Evolutionary conservation across 2,797 vertebrate genomes (phyloP), one percentile per base, ranked within the genome.

Genomic region (Lophura swinhoii): DNA sequence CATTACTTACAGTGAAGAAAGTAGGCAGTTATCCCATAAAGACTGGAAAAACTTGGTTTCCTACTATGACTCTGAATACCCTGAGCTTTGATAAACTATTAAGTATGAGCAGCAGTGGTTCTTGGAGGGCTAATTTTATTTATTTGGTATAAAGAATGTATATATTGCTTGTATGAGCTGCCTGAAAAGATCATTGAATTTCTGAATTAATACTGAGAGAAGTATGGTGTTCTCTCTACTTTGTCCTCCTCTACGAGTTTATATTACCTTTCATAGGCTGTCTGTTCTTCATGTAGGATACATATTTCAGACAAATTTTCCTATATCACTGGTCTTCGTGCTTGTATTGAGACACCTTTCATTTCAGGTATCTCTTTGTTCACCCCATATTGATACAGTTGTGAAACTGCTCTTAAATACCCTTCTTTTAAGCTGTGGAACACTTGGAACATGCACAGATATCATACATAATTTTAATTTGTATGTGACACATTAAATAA

Each of bases 21-120:
- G 26, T n/a, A 76, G 56, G 72, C 82, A 14, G 20, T 31, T 86
- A 51, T 66, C 70, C 73, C 46, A 73, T 73, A 80, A 84, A 88
- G 66, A 87, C 78, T 26, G 31, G 87, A 95, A 94, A 88, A 91
- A 39, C 84, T 58, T 56, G 51, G 12, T 73, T 56, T 58, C 41
- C 49, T 79, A 14, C 56, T 48, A 41, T 10, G 14, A 53, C 31
- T 44, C 46, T 76, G 84, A 73, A 79, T 76, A 76, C 76, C 91
- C 87, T 86, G 4, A 6, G 1, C 48, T 80, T 56, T 24, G n/a
- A 20, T 56, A 63, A 85, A 53, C 58, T 63, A 31, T 22, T 79
- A 71, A 68, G 72, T 79, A 64, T 22, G 29, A 86, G 49, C 63
- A 73, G 66, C 64, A 92, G 51, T 31, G 69, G 72, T 37, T 94